A percentile compares a stretch with the other conserved stretches of the same genome.
Conservation (phyloP, 35 echinoderm and acorn worm species). For the Apostichopus californicus region DNA sequence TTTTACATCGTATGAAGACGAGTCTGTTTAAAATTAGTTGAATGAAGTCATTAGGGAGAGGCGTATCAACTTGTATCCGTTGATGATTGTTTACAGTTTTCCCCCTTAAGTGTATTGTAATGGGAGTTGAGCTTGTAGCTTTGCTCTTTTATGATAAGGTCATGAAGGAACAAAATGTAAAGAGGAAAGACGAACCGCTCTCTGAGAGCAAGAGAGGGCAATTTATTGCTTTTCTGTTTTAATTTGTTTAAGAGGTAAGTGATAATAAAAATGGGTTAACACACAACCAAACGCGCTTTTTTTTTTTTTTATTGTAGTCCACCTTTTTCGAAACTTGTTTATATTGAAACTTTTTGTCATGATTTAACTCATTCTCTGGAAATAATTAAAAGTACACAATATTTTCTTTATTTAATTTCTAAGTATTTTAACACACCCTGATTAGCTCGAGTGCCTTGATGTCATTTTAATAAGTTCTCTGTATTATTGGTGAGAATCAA, state of each 20-base stretch:
- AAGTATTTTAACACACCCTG: no score
- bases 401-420: no score
- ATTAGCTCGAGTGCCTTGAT: no score
- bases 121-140: not conserved
- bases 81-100: not conserved
- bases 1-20: not conserved
- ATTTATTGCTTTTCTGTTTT: not conserved
- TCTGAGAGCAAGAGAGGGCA: not conserved
- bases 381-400: no score
- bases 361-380: no score
- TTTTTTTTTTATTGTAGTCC: no score
- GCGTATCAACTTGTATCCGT: not conserved
- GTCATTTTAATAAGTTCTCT: no score
- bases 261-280: not conserved
- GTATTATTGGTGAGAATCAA: no score
- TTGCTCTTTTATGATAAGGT: not conserved
- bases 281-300: not conserved
- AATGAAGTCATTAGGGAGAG: slow-evolving; percentile 1
- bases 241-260: not conserved
- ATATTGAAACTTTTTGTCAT: no score
- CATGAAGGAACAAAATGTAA: not conserved
- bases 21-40: not conserved
- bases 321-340: no score
- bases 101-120: not conserved
- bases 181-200: not conserved